A percentile compares a stretch with the other conserved stretches of the same genome.
These are phyloP conservation scores for Adineta ricciae DNA, from an alignment of 2,888 invertebrate genomes.

Conservation along the genomic window DNA sequence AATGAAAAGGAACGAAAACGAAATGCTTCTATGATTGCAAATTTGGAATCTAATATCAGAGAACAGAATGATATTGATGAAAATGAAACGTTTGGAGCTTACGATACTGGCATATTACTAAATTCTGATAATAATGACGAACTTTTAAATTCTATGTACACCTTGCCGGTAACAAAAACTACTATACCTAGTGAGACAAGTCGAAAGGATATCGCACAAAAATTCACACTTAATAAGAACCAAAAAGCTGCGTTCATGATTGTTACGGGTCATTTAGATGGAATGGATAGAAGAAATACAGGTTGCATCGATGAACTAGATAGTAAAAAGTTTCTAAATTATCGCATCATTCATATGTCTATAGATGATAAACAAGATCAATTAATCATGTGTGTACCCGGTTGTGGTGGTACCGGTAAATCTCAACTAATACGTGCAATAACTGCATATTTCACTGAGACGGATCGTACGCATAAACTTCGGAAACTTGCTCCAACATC, in stretches of 20 bases:
- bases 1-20: neutral
- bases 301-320: too few relatives aligned
- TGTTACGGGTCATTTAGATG: too few relatives aligned
- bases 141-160: neutral
- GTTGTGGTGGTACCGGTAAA: neutral
- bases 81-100: neutral
- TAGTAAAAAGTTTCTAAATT: too few relatives aligned
- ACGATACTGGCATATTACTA: neutral
- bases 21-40: neutral
- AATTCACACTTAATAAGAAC: too few relatives aligned
- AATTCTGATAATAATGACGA: neutral
- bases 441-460: neutral
- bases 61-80: neutral
- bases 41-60: neutral
- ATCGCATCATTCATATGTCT: too few relatives aligned
- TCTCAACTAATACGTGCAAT: neutral
- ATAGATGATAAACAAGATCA: neutral
- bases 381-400: neutral
- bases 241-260: too few relatives aligned
- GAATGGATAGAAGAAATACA: too few relatives aligned
- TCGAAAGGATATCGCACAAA: neutral
- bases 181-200: neutral
- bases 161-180: neutral
- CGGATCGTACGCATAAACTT: neutral
- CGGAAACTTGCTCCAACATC: neutral